Percentiles rank a stretch among this genome's conserved stretches.
phyloP scores from a whole-genome alignment of 2,888 invertebrate species.

The Cataglyphis rosenhaueri region DNA sequence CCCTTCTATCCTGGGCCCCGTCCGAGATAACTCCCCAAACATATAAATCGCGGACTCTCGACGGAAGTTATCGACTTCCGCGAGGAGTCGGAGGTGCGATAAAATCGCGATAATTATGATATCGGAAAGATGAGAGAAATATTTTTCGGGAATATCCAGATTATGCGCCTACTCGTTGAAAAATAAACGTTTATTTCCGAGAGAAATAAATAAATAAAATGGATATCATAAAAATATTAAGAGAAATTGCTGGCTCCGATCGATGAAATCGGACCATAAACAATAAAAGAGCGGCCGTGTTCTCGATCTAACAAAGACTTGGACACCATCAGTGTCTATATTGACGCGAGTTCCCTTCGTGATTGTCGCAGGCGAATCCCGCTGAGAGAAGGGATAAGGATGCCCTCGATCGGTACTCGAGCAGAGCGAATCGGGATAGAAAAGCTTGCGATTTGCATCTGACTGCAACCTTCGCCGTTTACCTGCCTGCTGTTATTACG shows the following conservation, averaged over 20 bases:
- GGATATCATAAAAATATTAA: background rate
- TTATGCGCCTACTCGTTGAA: background rate
- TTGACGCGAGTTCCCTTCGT: slow-evolving; percentile 15
- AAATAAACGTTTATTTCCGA: background rate
- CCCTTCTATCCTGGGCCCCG: slow-evolving; percentile 19
- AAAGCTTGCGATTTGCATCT: slow-evolving; percentile 72
- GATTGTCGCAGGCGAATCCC: slow-evolving; percentile 1
- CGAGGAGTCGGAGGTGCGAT: background rate
- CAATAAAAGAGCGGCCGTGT: background rate
- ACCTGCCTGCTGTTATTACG: slow-evolving; percentile 20
- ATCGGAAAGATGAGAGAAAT: background rate
- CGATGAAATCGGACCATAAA: background rate
- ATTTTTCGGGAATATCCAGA: background rate
- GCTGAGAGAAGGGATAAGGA: slow-evolving; percentile 50
- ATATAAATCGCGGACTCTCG: slow-evolving; percentile 33
- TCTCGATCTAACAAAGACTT: slow-evolving; percentile 29
- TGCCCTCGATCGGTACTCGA: slow-evolving; percentile 50
- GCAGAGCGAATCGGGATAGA: slow-evolving; percentile 1
- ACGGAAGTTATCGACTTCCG: background rate
- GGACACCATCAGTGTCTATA: slow-evolving; percentile 41
- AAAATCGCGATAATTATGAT: background rate
- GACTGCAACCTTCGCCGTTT: slow-evolving; percentile 54
- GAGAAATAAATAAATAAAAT: background rate
- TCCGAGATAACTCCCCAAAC: slow-evolving; percentile 51
- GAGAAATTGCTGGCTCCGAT: background rate